Evolutionary conservation across 2,113 vertebrate species (phyloP), one percentile per base, ranked within the genome.

Genomic region (Kryptolebias marmoratus): DNA sequence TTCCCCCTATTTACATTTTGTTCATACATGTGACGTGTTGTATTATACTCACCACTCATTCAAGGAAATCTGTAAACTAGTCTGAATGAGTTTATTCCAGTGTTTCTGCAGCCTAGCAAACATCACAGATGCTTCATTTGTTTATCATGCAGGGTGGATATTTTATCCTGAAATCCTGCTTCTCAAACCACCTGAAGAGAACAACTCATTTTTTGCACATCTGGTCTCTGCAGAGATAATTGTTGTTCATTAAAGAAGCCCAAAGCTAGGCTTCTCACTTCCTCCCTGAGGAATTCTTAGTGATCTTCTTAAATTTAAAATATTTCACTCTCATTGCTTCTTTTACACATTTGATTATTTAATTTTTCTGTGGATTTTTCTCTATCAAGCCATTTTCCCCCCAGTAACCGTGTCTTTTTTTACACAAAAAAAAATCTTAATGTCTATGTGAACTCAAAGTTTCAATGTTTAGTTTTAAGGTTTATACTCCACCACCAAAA

Each of bases 171-270:
- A 79, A 73, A 87, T 63, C 36, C 44, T 44, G 45, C 53, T 68
- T 79, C 64, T 72, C 53, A 63, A 72, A 68, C 75, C 85, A 78
- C 73, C 87, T 81, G 68, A 58, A 78, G 73, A 70, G 66, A 52
- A 47, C 28, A 28, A n/a, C 73, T 79, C 60, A 79, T 89, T 77
- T 82, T 62, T n/a, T 48, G 57, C 50, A 73, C 82, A 79, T 83
- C 87, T 87, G 87, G 27, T 55, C 68, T 78, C 81, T 68, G 15
- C 73, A 27, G 79, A 68, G 85, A 75, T 77, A 74, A 85, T 79
- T 70, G 44, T 62, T 74, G 44, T 65, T 74, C 71, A 54, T 69
- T 81, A 64, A 54, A 44, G 39, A 8, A 14, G 16, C 1, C n/a
- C 50, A 53, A n/a, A 53, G 50, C 22, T 27, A 10, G 7, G 9